Conservation (phyloP, 1,140 invertebrate genomes). For the Cardiocondyla obscurior region DNA sequence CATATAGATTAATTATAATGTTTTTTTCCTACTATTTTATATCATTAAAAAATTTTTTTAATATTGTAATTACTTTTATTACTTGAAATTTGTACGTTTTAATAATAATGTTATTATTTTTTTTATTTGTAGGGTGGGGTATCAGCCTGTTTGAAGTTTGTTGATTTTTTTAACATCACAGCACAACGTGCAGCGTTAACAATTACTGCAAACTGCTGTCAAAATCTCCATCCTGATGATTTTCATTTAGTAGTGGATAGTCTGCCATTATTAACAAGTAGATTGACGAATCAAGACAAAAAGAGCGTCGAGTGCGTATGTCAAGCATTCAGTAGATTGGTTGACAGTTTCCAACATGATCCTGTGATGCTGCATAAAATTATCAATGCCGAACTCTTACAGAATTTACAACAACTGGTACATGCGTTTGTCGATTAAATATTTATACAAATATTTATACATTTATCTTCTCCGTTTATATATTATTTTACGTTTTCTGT, state of each 20-base stretch:
- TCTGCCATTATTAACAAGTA: conserved; percentile 92
- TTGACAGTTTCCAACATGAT: conserved; percentile 98
- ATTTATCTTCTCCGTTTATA: neutral
- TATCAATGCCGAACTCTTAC: conserved; percentile 95
- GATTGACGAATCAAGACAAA: conserved; percentile 97
- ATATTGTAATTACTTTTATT: neutral
- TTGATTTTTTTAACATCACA: conserved; percentile 99
- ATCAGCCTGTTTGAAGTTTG: conserved; percentile 96
- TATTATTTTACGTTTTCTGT: conserved; percentile 50
- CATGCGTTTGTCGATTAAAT: conserved; percentile 57
- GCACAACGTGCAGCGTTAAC: conserved; percentile 97
- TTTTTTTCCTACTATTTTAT: neutral
- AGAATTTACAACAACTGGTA: conserved; percentile 96
- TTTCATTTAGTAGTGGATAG: conserved; percentile 96
- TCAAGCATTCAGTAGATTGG: conserved; percentile 96
- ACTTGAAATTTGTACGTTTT: neutral
- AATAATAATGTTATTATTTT: neutral
- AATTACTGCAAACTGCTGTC: conserved; percentile 98
- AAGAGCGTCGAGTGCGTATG: conserved; percentile 99
- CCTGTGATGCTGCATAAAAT: conserved; percentile 96
- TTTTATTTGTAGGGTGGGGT: conserved; percentile 91
- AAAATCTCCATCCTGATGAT: conserved; percentile 96
- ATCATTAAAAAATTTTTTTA: too few relatives aligned
- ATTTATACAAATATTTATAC: conserved; percentile 10
- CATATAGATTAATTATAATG: too few relatives aligned